Percentiles rank a stretch among this genome's conserved stretches.
These are phyloP conservation scores for Synodontis membranacea DNA, from an alignment of 2,113 vertebrate species.

Conservation along the genomic window DNA sequence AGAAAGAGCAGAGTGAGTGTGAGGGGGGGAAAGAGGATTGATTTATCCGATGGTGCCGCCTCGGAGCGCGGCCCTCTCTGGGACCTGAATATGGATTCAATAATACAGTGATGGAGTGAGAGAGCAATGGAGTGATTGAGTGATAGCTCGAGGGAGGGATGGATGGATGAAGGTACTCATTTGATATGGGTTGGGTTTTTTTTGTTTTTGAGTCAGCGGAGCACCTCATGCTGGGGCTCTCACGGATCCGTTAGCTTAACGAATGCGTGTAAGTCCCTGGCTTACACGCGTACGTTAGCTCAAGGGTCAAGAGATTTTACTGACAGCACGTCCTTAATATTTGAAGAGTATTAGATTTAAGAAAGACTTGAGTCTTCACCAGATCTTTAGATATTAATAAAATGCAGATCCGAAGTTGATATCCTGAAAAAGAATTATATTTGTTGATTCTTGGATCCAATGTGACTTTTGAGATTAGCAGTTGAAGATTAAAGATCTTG, in stretches of 20 bases:
- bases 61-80: neutral
- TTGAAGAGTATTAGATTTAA: neutral
- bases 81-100: slow-evolving; percentile 24
- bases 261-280: no score
- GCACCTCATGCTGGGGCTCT: neutral
- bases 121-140: neutral
- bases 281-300: neutral
- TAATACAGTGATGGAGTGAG: slow-evolving; percentile 12
- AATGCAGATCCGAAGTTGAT: neutral
- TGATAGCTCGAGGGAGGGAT: neutral
- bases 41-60: neutral
- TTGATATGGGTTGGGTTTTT: neutral
- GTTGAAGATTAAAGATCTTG: neutral
- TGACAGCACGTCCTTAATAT: neutral
- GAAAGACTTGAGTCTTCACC: neutral
- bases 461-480: neutral
- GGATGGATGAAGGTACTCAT: slow-evolving; percentile 16
- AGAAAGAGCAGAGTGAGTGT: neutral
- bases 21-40: neutral
- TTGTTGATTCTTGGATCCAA: neutral
- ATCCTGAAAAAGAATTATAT: neutral
- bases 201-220: slow-evolving; percentile 16
- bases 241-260: neutral
- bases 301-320: slow-evolving; percentile 8
- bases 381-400: neutral